These are phyloP conservation scores for Macroglossus sobrinus DNA, from an alignment of 2,113 vertebrate species.

Conservation along the genomic window DNA sequence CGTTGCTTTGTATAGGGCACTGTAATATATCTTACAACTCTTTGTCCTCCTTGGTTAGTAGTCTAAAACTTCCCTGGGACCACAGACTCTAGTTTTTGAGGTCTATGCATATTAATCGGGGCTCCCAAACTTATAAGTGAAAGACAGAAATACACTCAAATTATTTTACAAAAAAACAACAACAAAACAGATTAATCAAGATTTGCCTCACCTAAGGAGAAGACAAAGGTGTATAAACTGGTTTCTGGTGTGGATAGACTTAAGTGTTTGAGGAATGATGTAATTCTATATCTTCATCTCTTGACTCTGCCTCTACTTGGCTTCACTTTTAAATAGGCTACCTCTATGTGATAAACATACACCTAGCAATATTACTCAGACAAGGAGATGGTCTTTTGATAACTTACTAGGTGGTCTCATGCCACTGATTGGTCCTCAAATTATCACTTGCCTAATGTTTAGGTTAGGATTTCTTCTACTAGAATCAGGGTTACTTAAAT, in stretches of 20 bases:
- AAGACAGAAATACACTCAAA: neutral
- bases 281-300: neutral
- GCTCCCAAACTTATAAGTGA: neutral
- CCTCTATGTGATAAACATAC: neutral
- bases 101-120: neutral
- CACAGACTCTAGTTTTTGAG: neutral
- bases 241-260: neutral
- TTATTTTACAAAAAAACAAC: neutral
- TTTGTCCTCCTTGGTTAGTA: neutral
- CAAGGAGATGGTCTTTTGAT: neutral
- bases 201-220: neutral
- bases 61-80: neutral
- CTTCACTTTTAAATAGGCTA: neutral
- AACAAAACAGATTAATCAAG: neutral
- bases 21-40: rapidly evolving
- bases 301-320: neutral
- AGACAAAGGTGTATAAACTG: neutral
- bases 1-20: neutral
- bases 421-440: neutral
- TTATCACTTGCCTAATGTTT: neutral
- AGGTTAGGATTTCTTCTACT: neutral
- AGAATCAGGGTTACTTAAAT: neutral
- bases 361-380: neutral
- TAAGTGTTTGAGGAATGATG: neutral
- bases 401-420: neutral